Evolutionary conservation across 2,113 vertebrate genomes (phyloP).

Genomic region (Pachycephala philippinensis): DNA sequence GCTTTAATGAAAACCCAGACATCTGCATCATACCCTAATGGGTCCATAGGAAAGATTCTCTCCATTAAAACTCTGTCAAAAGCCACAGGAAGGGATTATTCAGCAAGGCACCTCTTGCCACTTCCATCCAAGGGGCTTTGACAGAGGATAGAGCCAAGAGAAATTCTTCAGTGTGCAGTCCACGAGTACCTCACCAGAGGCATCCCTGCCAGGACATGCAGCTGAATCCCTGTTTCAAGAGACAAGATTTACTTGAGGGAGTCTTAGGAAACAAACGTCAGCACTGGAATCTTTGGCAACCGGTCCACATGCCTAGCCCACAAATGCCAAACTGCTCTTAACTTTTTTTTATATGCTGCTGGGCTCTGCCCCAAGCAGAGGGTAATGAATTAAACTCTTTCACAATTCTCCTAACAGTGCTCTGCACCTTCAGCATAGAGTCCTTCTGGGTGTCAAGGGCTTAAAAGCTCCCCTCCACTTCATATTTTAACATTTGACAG

Average conservation of each 20-base stretch:
- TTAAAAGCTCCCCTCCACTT: not conserved
- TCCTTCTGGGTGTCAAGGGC: not conserved
- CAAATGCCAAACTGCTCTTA: not conserved
- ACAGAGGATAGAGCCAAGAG: not conserved
- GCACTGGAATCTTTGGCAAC: not conserved
- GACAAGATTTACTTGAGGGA: not conserved
- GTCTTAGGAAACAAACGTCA: not conserved
- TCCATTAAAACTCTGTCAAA: not conserved
- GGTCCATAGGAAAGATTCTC: not conserved
- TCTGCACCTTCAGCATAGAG: not conserved
- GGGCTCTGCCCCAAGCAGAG: not conserved
- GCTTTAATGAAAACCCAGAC: not conserved
- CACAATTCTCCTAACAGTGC: not conserved
- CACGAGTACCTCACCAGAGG: not conserved
- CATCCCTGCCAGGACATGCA: not conserved
- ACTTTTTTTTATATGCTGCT: not conserved
- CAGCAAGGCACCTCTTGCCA: not conserved
- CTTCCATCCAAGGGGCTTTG: not conserved
- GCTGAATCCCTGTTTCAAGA: not conserved
- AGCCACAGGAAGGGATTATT: not conserved
- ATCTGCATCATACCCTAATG: not conserved
- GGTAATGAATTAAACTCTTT: not conserved
- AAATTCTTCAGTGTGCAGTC: not conserved
- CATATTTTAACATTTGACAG: not conserved
- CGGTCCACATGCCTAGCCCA: accelerated